Conservation (phyloP, 2,888 invertebrate species). For the Callimorpha dominula region DNA sequence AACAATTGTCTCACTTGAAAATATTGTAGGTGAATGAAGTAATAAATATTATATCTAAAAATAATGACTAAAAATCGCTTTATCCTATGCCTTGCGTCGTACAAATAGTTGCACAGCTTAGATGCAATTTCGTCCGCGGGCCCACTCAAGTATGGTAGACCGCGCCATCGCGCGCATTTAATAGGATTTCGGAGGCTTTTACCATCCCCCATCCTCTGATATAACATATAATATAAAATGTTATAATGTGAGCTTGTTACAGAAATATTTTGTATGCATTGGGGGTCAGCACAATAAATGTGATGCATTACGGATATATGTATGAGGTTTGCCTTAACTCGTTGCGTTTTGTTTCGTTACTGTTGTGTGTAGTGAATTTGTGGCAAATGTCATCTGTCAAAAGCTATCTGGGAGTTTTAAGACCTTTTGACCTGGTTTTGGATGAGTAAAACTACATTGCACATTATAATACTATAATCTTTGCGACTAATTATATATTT, state of each 20-base stretch:
- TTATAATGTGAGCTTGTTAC: conserved; percentile 21
- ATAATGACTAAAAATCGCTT: conserved; percentile 19
- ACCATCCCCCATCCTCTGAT: conserved; percentile 23
- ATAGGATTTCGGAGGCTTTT: conserved; percentile 56
- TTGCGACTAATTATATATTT: too few relatives aligned
- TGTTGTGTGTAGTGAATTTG: too few relatives aligned
- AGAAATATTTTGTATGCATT: conserved; percentile 11
- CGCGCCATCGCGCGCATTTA: conserved; percentile 53
- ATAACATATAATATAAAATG: conserved; percentile 19
- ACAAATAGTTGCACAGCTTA: conserved; percentile 57
- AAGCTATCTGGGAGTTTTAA: too few relatives aligned
- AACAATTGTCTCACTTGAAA: too few relatives aligned
- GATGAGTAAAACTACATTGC: too few relatives aligned
- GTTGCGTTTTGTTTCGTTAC: too few relatives aligned
- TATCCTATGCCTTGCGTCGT: conserved; percentile 21
- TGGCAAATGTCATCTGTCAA: too few relatives aligned
- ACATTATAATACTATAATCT: too few relatives aligned
- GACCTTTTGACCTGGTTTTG: too few relatives aligned
- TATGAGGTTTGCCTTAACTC: too few relatives aligned
- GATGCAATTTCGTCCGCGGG: conserved; percentile 54
- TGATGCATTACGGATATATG: background rate
- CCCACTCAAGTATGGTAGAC: conserved; percentile 55
- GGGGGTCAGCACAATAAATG: background rate
- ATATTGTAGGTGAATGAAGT: too few relatives aligned
- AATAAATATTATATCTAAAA: too few relatives aligned